These are phyloP conservation scores for Ceryle rudis DNA, from an alignment of 2,797 vertebrate genomes.

Conservation along the genomic window DNA sequence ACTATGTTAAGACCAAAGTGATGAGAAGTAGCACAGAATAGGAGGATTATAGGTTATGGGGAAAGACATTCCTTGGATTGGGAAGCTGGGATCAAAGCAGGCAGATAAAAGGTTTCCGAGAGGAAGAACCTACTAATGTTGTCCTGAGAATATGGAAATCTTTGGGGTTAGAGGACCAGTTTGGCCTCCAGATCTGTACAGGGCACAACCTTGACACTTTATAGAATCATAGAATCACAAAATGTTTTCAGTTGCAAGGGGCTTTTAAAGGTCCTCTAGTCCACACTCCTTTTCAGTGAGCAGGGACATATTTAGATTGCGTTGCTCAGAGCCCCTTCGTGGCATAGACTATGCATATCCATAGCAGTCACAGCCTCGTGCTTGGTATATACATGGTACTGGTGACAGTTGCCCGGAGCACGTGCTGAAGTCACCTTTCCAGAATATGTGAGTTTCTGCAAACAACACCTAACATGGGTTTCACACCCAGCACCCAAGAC, in stretches of 20 bases:
- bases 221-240: not conserved
- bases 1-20: not conserved
- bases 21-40: not conserved
- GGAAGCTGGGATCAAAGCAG: not conserved
- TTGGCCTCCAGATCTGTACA: not conserved
- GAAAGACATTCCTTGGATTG: not conserved
- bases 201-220: not conserved
- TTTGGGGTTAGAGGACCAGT: not conserved
- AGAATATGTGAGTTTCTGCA: not conserved
- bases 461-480: not conserved
- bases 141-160: not conserved
- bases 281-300: not conserved
- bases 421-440: not conserved
- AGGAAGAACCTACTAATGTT: not conserved
- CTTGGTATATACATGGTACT: not conserved
- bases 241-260: not conserved
- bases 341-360: accelerated
- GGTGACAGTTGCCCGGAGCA: not conserved
- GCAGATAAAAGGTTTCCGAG: not conserved
- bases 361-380: not conserved
- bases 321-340: not conserved
- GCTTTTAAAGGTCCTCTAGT: not conserved
- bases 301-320: not conserved
- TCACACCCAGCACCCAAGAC: not conserved
- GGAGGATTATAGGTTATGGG: not conserved